These are phyloP conservation scores for Tamandua tetradactyla DNA, from an alignment of 2,797 vertebrate genomes.

Conservation along the genomic window DNA sequence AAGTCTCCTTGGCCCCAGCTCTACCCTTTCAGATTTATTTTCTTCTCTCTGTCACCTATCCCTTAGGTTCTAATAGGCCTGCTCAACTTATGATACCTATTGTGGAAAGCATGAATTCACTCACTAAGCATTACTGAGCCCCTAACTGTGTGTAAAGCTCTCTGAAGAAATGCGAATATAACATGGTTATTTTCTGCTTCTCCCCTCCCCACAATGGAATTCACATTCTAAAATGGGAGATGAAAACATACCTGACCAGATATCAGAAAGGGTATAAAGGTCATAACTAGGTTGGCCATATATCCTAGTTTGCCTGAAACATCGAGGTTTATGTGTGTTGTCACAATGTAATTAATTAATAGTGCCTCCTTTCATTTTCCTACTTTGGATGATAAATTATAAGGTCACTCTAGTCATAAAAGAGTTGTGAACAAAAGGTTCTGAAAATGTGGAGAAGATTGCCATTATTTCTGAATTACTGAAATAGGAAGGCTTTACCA, in stretches of 20 bases:
- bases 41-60: not conserved
- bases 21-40: not conserved
- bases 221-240: conserved; percentile 18
- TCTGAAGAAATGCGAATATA: not conserved
- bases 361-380: not conserved
- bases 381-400: conserved; percentile 26
- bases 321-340: not conserved
- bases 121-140: not conserved
- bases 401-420: not conserved
- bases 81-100: not conserved
- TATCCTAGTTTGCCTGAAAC: not conserved
- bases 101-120: not conserved
- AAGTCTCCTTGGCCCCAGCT: not conserved
- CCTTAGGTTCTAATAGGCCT: not conserved
- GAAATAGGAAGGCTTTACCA: conserved; percentile 35
- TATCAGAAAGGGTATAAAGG: not conserved
- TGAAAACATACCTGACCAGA: not conserved
- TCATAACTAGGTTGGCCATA: not conserved
- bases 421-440: not conserved
- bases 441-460: not conserved
- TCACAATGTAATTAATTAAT: not conserved
- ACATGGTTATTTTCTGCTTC: not conserved
- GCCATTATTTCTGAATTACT: not conserved
- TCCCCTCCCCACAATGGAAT: not conserved
- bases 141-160: not conserved